These are phyloP conservation scores for Drosophila vallismaia DNA, from an alignment of 2,888 invertebrate genomes.

Conservation along the genomic window DNA sequence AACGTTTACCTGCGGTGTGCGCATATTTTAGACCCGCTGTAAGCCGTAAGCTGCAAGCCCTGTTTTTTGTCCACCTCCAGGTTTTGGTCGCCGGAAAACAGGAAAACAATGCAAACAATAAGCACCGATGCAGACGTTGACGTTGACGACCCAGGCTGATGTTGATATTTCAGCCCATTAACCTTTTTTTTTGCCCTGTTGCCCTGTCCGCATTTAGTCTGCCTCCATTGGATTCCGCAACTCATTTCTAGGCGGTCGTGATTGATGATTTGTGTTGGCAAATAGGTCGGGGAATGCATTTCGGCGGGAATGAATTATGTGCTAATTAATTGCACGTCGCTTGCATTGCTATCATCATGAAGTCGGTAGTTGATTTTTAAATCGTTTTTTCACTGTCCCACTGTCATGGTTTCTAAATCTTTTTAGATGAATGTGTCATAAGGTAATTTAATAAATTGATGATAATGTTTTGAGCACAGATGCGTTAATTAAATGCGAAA, in stretches of 20 bases:
- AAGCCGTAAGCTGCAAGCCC: slow-evolving; percentile 16
- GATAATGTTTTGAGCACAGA: background rate
- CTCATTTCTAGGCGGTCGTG: slow-evolving; percentile 55
- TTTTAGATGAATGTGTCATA: background rate
- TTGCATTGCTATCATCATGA: slow-evolving; percentile 50
- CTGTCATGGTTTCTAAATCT: background rate
- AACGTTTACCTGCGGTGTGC: slow-evolving; percentile 65
- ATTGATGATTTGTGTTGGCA: slow-evolving; percentile 63
- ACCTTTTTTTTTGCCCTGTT: slow-evolving; percentile 53
- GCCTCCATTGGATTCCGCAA: slow-evolving; percentile 45
- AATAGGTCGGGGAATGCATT: slow-evolving; percentile 60
- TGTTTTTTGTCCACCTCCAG: slow-evolving; percentile 42
- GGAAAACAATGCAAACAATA: slow-evolving; percentile 49
- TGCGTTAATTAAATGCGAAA: background rate
- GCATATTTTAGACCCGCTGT: slow-evolving; percentile 60
- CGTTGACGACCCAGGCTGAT: slow-evolving; percentile 51
- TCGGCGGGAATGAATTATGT: slow-evolving; percentile 29
- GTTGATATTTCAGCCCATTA: slow-evolving; percentile 70
- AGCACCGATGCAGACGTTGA: slow-evolving; percentile 44
- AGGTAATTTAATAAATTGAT: background rate
- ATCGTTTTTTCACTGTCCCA: background rate
- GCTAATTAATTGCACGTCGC: slow-evolving; percentile 62
- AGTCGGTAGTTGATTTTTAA: slow-evolving; percentile 49
- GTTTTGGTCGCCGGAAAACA: slow-evolving; percentile 12
- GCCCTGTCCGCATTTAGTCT: slow-evolving; percentile 23